Evolutionary conservation across 1,140 invertebrate species (phyloP).

Genomic region (Pachyrhynchus sulphureomaculatus): DNA sequence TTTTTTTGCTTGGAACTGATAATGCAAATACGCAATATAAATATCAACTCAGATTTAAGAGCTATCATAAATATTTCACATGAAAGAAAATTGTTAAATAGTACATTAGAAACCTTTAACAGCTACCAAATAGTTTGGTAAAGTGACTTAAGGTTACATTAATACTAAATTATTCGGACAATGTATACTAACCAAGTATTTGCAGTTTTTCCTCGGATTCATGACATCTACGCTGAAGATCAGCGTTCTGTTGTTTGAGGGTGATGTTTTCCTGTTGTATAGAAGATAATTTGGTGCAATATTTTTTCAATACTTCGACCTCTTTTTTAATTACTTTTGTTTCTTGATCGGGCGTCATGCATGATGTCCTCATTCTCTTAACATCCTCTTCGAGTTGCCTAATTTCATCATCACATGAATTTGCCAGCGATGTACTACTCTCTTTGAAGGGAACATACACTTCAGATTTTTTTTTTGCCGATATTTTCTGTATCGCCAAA

Average conservation of each 20-base stretch:
- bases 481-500: slow-evolving; percentile 14
- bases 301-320: slow-evolving; percentile 39
- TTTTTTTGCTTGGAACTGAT: no score
- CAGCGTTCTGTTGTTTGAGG: slow-evolving; percentile 23
- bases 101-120: no score
- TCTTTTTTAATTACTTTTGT: slow-evolving; percentile 39
- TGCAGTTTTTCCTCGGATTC: slow-evolving; percentile 13
- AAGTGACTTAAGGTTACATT: no score
- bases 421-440: not conserved
- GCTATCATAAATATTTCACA: no score
- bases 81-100: no score
- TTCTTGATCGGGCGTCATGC: slow-evolving; percentile 33
- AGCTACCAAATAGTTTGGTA: no score
- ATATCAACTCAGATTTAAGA: no score
- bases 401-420: slow-evolving; percentile 35
- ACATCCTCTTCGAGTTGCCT: slow-evolving; percentile 37
- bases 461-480: not conserved
- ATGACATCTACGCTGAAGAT: slow-evolving; percentile 7
- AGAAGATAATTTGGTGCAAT: slow-evolving; percentile 37
- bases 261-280: slow-evolving; percentile 41
- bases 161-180: no score
- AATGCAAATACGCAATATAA: no score
- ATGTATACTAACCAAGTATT: slow-evolving; percentile 8
- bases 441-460: slow-evolving; percentile 3
- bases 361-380: slow-evolving; percentile 25